Base-by-base conservation (phyloP, 2,113 vertebrate species). In the Diglossa brunneiventris region DNA sequence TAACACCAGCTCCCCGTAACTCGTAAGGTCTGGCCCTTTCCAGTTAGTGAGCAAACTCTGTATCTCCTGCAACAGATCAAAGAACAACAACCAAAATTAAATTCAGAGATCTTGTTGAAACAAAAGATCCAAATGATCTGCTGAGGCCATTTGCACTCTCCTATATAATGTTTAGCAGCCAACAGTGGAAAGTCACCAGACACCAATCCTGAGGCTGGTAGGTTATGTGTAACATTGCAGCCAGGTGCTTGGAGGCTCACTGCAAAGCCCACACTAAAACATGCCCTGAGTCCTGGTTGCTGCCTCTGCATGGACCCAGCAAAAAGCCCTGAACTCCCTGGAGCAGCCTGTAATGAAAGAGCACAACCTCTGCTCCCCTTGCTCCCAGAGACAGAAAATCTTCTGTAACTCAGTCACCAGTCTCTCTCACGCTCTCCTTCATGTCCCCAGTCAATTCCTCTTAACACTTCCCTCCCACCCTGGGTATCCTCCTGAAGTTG, bases 1-100 rank as follows among this genome's bases (percentile, higher is more conserved):
- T 1, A 99, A 98, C 70, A 99, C 99, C 97, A 99, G 95, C 73
- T 99, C 99, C 14, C 99, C 99, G 0, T 99, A 99, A 95, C 99
- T 99, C 1, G 99, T 99, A 93, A 99, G 98, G 97, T 99, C 99
- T 37, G 99, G 99, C 20, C 99, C 99, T 87, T 99, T 99, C 99
- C 99, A 99, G 97, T 99, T 99, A 5, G 99, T 99, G 64, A 99
- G 98, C 94, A 99, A 97, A 90, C 99, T 99, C 97, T 99, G 99
- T 91, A 99, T 99, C 97, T 99, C 99, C 99, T 99, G 98, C 52
- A 96, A 96, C 16, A 96, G 52, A 89, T 24, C 37, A 46, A 87
- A 88, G 79, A 90, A 89, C 7, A 94, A 14, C 20, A 61, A 58
- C 1, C 20, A 68, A 87, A 4, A 5, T 63, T 63, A 9, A 53